Evolutionary conservation across 2,888 invertebrate genomes (phyloP), one percentile per base, ranked within the genome.

Genomic region (Clivina fossor): DNA sequence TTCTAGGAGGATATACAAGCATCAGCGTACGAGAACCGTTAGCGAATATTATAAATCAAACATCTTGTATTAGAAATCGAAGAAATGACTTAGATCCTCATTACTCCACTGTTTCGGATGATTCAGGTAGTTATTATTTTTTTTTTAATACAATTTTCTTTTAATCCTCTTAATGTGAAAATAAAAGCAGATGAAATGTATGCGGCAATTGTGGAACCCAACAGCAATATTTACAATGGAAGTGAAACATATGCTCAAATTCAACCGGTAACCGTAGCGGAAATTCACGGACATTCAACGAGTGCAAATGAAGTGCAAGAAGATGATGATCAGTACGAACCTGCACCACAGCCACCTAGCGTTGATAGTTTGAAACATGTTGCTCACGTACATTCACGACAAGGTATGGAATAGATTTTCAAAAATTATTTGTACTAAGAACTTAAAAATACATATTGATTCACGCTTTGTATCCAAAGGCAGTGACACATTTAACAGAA

Each of bases 71-170:
- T 59, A 68, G 63, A 41, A 78, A 63, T 68, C 70, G 54, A 62
- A 74, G 68, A 66, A 71, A 64, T 57, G 71, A 63, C 15, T 68
- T 74, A 26, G 85, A 86, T 71, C 81, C 85, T 1, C 90, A 91
- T 73, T 93, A 93, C 70, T 89, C 92, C n/a, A 90, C 91, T 1
- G 91, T 92, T 0, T 92, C 92, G 0, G 93, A 93, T 71, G 93
- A 93, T 74, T 92, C 92, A 33, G 90, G 90, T 90, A 72, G 68
- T 64, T 62, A 19, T 41, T 49, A 38, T 50, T 57, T 33, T 33
- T 15, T 32, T 32, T 32, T 32, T 11, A 9, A 30, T n/a, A 30
- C 1, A 30, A 30, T n/a, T 30, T 11, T 3, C 4, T 2, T 3
- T 11, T 4, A 30, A 30, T n/a, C 30, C 30, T n/a, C 9, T n/a